phyloP scores from a whole-genome alignment of 35 echinoderm and acorn worm genomes.

The Apostichopus californicus region DNA sequence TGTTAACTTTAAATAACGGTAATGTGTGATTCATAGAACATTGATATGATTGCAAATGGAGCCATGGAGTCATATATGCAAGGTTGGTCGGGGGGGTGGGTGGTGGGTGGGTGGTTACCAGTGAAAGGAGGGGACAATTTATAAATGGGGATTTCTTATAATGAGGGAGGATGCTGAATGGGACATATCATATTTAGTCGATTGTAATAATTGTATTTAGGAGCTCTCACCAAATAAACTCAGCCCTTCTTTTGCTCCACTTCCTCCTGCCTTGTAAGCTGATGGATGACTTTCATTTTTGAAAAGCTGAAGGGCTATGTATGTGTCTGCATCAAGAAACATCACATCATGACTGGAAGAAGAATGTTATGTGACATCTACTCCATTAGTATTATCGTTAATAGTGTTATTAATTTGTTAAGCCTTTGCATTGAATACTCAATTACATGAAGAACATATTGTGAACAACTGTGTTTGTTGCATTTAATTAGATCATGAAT shows the following conservation, averaged over 20 bases:
- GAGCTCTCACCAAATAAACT: constrained; percentile 92
- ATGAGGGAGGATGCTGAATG: background rate
- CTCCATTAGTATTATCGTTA: too few species aligned
- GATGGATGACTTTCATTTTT: constrained; percentile 97
- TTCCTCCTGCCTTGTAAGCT: constrained; percentile 84
- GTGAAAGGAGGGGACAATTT: too few species aligned
- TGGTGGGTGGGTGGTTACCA: too few species aligned
- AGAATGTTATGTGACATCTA: background rate
- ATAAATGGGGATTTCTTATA: too few species aligned
- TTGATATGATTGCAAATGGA: background rate
- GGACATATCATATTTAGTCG: background rate
- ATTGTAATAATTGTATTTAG: background rate
- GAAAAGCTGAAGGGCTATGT: constrained; percentile 92
- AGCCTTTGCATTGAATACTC: too few species aligned
- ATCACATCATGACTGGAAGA: constrained; percentile 69
- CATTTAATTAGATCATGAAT: too few species aligned
- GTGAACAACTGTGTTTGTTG: too few species aligned
- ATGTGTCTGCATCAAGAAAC: constrained; percentile 81
- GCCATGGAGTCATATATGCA: too few species aligned
- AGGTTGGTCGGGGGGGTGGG: too few species aligned
- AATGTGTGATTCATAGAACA: too few species aligned
- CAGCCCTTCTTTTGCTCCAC: constrained; percentile 96
- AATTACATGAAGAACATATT: too few species aligned
- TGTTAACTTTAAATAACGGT: background rate
- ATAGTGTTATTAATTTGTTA: too few species aligned